Evolutionary conservation across 2,888 invertebrate genomes (phyloP), one percentile per base, ranked within the genome.

Genomic region (Gisinianus flammeolus): DNA sequence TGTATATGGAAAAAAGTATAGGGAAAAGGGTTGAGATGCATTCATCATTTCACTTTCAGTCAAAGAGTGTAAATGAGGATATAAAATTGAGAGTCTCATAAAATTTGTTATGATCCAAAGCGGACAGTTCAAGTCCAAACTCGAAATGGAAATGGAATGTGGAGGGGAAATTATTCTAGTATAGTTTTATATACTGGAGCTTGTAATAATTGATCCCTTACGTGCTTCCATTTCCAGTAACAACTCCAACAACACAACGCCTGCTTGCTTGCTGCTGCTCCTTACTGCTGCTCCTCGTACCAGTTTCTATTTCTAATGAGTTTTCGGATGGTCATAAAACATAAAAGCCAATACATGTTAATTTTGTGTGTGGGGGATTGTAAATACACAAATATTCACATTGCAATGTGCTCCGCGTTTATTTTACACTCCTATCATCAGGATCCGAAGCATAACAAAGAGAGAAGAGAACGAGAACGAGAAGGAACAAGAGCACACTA

Each of bases 281-380:
- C n/a, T n/a, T n/a, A n/a, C n/a, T n/a, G n/a, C n/a, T n/a, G n/a
- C n/a, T n/a, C n/a, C n/a, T n/a, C n/a, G n/a, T n/a, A n/a, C n/a
- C n/a, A n/a, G n/a, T n/a, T n/a, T n/a, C 16, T 10, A 16, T n/a
- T 5, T 54, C 54, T 54, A 54, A 54, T 54, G 54, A 54, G 54
- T 54, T 54, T 54, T 54, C 54, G 54, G 54, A 16, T 54, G 54
- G 54, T 54, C 54, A 54, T 54, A 54, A 54, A 54, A 54, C 54
- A 54, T 54, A 54, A 54, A 16, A 54, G 54, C 19, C 54, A 54
- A 54, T 54, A 54, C 54, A 54, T 54, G 54, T 54, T n/a, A 54
- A 54, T 54, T n/a, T 54, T 5, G n/a, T 5, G n/a, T 16, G 19
- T 16, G n/a, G 54, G n/a, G 54, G n/a, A n/a, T 54, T 54, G 16